Conservation (phyloP, 2,113 vertebrate species). For the Mungos mungo region DNA sequence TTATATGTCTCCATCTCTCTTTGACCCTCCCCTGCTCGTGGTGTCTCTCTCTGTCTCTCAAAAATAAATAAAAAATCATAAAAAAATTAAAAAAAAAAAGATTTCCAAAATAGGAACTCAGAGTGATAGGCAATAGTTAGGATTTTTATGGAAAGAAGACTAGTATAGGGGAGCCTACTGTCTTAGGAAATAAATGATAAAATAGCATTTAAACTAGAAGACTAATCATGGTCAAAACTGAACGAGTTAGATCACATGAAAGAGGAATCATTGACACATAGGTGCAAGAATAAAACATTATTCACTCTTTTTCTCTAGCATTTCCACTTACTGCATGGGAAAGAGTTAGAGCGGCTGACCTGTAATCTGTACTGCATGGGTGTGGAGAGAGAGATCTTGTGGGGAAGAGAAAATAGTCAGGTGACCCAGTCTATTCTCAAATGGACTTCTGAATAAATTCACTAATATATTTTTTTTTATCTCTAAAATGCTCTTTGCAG, state of each 20-base stretch:
- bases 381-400: not conserved
- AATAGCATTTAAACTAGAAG: not conserved
- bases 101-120: conserved; percentile 49
- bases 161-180: not conserved
- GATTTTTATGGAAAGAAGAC: not conserved
- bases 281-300: not conserved
- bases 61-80: too few species aligned
- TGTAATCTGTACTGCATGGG: not conserved
- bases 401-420: not conserved
- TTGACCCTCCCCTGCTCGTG: too few species aligned
- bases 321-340: not conserved
- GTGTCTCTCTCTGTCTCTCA: too few species aligned
- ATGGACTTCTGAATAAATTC: not conserved
- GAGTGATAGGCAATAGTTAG: not conserved
- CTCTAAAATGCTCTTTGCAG: not conserved
- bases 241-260: not conserved
- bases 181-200: not conserved
- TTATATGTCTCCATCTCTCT: too few species aligned
- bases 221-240: not conserved
- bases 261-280: not conserved
- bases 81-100: not conserved
- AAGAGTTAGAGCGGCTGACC: not conserved
- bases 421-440: not conserved
- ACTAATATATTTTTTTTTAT: not conserved
- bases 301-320: not conserved